These are phyloP conservation scores for Corythaixoides concolor DNA, from an alignment of 2,113 vertebrate species.

Conservation along the genomic window DNA sequence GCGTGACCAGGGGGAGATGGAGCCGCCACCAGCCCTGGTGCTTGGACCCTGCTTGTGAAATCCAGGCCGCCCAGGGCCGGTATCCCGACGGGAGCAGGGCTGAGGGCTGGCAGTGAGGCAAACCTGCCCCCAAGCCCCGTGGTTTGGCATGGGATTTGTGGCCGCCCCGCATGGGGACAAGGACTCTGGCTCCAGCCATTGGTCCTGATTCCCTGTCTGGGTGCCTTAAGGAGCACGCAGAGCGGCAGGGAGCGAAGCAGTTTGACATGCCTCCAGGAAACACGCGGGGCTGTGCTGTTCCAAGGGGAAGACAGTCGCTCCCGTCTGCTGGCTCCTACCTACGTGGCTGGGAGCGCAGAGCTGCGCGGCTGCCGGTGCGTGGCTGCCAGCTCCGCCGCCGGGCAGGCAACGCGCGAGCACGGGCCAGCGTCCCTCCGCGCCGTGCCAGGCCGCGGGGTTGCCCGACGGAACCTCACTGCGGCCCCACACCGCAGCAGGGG, in stretches of 20 bases:
- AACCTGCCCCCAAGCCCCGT: neutral
- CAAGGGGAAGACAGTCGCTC: neutral
- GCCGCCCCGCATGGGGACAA: accelerated
- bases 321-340: neutral
- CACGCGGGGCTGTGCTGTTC: neutral
- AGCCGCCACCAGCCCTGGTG: neutral
- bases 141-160: neutral
- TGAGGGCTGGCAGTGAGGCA: neutral
- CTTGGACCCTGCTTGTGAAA: neutral
- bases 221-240: neutral
- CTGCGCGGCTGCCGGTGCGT: neutral
- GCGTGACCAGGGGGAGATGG: neutral
- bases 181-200: neutral
- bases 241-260: neutral
- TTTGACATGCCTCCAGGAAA: slow-evolving; percentile 58
- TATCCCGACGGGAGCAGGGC: neutral
- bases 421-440: neutral
- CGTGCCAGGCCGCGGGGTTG: neutral
- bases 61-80: neutral
- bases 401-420: accelerated
- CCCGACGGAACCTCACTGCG: accelerated
- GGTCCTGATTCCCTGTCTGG: neutral
- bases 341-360: slow-evolving; percentile 8
- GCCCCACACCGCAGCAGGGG: neutral
- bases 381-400: neutral